These are phyloP conservation scores for Oreohelix idahoensis DNA, from an alignment of 1,140 invertebrate species.

Conservation along the genomic window DNA sequence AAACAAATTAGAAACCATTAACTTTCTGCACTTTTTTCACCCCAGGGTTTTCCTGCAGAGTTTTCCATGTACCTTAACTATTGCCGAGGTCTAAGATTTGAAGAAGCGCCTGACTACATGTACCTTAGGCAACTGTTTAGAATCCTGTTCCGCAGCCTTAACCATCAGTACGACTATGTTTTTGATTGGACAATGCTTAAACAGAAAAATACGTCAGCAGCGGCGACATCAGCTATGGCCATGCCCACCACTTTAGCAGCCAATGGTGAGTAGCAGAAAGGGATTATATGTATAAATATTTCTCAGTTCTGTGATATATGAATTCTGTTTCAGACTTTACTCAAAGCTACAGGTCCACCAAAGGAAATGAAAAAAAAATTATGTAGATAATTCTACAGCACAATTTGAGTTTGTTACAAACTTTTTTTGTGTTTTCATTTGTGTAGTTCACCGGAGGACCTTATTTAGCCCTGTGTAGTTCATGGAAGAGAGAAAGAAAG, in stretches of 20 bases:
- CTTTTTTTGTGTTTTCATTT: no score
- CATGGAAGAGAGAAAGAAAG: no score
- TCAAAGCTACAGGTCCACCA: no score
- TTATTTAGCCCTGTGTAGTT: no score
- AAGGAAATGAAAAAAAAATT: no score
- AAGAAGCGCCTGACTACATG: constrained; percentile 98
- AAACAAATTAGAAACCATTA: no score
- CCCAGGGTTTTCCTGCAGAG: constrained; percentile 91
- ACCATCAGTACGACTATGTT: constrained; percentile 99
- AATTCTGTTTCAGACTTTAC: no score
- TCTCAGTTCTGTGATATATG: no score
- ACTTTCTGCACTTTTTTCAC: neutral
- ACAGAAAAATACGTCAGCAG: constrained; percentile 79
- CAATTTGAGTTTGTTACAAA: no score
- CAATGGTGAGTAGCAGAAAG: neutral
- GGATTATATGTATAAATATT: no score
- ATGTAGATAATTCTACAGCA: no score
- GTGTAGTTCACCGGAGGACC: no score
- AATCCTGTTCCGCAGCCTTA: constrained; percentile 98
- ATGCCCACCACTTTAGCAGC: neutral
- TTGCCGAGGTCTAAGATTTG: constrained; percentile 93
- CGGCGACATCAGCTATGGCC: constrained; percentile 39
- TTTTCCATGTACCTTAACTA: constrained; percentile 99
- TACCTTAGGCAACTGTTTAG: constrained; percentile 97
- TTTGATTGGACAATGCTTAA: constrained; percentile 99